Percentiles rank a stretch among this genome's conserved stretches.
phyloP scores from a whole-genome alignment of 2,888 invertebrate genomes.

The Hermaeophaga mercurialis region DNA sequence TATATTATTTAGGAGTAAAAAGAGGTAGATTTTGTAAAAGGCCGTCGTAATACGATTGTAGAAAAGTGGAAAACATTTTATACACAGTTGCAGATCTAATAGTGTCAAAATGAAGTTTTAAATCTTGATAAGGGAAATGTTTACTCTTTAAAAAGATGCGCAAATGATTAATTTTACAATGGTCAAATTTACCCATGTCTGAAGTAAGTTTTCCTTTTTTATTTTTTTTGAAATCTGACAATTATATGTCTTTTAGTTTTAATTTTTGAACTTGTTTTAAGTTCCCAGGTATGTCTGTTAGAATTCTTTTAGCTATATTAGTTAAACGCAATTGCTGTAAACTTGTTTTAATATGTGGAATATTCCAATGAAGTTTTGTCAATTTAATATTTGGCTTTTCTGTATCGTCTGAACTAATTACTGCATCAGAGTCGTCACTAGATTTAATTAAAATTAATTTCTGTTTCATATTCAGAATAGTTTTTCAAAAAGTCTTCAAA shows the following conservation, averaged over 20 bases:
- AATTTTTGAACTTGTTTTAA: slow-evolving; percentile 25
- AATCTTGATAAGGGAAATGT: neutral
- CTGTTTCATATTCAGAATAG: slow-evolving; percentile 30
- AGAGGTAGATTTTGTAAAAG: slow-evolving; percentile 5
- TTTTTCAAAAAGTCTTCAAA: slow-evolving; percentile 31
- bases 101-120: slow-evolving; percentile 11
- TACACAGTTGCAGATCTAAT: slow-evolving; percentile 25
- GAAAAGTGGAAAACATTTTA: slow-evolving; percentile 30
- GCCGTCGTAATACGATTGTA: slow-evolving; percentile 18
- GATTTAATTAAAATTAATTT: slow-evolving; percentile 33
- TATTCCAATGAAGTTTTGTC: slow-evolving; percentile 27
- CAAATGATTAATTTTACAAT: slow-evolving; percentile 21
- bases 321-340: slow-evolving; percentile 22
- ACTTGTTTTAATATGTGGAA: slow-evolving; percentile 27
- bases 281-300: slow-evolving; percentile 26
- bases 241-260: slow-evolving; percentile 22
- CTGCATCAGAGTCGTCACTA: slow-evolving; percentile 21
- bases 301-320: slow-evolving; percentile 23
- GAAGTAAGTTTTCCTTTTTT: slow-evolving; percentile 6
- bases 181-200: slow-evolving; percentile 19
- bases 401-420: slow-evolving; percentile 15
- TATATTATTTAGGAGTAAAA: neutral
- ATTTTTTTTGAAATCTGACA: slow-evolving; percentile 12
- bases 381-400: slow-evolving; percentile 24
- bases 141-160: slow-evolving; percentile 24